Evolutionary conservation across 2,888 invertebrate genomes (phyloP).

Genomic region (Caradrina kadenii): DNA sequence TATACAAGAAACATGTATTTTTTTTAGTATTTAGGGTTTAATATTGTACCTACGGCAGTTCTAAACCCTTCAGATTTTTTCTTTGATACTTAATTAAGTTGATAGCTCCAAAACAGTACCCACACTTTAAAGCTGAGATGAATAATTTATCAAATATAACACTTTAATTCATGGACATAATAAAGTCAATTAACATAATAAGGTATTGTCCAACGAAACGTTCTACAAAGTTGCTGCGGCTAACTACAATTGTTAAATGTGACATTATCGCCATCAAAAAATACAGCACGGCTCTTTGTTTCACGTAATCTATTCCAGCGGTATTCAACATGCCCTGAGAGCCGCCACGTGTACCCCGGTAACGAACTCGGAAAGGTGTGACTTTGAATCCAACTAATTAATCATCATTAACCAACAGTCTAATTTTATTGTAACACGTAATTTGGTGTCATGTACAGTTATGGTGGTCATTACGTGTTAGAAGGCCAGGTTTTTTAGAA

Average conservation of each 20-base stretch:
- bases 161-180: slow-evolving; percentile 18
- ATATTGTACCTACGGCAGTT: too few relatives aligned
- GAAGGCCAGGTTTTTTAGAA: slow-evolving; percentile 17
- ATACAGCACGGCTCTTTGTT: slow-evolving; percentile 46
- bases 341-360: background rate
- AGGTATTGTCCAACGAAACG: slow-evolving; percentile 43
- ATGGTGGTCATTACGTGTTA: slow-evolving; percentile 23
- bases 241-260: slow-evolving; percentile 37
- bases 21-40: too few relatives aligned
- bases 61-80: too few relatives aligned
- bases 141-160: slow-evolving; percentile 33
- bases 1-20: too few relatives aligned
- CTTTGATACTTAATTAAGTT: background rate
- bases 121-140: slow-evolving; percentile 10
- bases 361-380: slow-evolving; percentile 39
- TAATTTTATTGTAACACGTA: slow-evolving; percentile 28
- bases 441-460: slow-evolving; percentile 42
- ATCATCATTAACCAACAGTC: slow-evolving; percentile 30
- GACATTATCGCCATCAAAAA: slow-evolving; percentile 50
- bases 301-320: slow-evolving; percentile 46
- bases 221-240: slow-evolving; percentile 31
- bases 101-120: background rate
- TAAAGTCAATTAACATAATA: slow-evolving; percentile 46
- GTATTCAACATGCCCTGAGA: slow-evolving; percentile 21
- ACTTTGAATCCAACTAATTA: slow-evolving; percentile 29